Conservation (phyloP, 2,888 invertebrate species). For the Miltochrista miniata region DNA sequence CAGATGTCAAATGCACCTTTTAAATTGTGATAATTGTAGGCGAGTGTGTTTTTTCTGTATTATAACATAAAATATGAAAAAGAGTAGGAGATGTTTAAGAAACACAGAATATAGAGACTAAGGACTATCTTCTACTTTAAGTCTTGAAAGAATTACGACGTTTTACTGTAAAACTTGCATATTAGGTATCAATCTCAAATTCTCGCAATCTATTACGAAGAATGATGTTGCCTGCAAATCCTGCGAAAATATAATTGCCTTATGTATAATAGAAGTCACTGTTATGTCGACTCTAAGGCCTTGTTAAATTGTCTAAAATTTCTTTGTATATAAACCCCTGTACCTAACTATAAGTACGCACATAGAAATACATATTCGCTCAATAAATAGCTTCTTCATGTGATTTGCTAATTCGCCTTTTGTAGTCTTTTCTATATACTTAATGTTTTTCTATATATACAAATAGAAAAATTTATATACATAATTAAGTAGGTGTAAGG, state of each 20-base stretch:
- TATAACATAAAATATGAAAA: no score
- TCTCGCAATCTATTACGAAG: background rate
- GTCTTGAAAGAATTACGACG: no score
- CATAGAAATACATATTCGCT: conserved; percentile 65
- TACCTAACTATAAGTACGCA: conserved; percentile 65
- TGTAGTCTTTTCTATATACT: conserved; percentile 61
- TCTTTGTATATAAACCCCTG: conserved; percentile 46
- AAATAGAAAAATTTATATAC: conserved; percentile 65
- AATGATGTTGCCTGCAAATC: conserved; percentile 8
- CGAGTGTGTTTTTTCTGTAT: no score
- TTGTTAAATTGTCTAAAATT: conserved; percentile 31
- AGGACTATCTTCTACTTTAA: no score
- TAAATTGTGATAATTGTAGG: no score
- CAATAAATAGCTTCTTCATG: conserved; percentile 70
- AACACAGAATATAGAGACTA: no score
- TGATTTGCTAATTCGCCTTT: conserved; percentile 79
- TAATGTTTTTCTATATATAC: conserved; percentile 55
- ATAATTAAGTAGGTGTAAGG: conserved; percentile 45
- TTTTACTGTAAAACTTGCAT: no score
- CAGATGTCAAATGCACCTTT: no score
- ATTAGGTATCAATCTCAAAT: conserved; percentile 4
- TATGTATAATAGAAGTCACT: conserved; percentile 15
- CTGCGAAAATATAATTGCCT: conserved; percentile 8
- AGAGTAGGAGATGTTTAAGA: no score
- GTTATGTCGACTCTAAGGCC: conserved; percentile 39